phyloP scores from a whole-genome alignment of 2,888 invertebrate genomes.

The Choreutis nemorana region DNA sequence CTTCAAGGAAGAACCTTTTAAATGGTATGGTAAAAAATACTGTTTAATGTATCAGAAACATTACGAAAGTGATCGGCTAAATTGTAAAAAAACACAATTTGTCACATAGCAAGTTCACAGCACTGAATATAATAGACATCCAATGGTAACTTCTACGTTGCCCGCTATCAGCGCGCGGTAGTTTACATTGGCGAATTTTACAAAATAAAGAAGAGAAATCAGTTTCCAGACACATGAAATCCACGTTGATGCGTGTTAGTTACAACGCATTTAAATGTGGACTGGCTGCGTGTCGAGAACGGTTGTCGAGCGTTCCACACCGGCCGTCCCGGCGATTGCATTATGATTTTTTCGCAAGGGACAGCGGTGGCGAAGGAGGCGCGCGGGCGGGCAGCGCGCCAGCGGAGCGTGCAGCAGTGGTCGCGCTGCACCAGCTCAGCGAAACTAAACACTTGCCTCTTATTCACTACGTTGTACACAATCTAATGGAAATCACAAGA shows the following conservation, averaged over 20 bases:
- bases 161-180: too few species aligned
- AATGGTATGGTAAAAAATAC: too few species aligned
- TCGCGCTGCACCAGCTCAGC: constrained; percentile 35
- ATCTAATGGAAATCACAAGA: constrained; percentile 12
- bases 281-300: constrained; percentile 58
- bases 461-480: constrained; percentile 14
- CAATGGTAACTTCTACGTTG: constrained; percentile 45
- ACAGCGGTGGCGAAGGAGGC: constrained; percentile 34
- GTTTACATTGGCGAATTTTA: too few species aligned
- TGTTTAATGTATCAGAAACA: too few species aligned
- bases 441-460: constrained; percentile 32
- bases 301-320: constrained; percentile 58
- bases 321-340: constrained; percentile 64
- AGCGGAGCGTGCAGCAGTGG: constrained; percentile 59
- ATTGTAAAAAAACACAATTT: too few species aligned
- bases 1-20: too few species aligned
- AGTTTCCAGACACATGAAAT: constrained; percentile 50
- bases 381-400: constrained; percentile 36
- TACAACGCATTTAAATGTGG: constrained; percentile 60
- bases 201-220: constrained; percentile 59
- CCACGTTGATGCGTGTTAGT: constrained; percentile 64
- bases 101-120: constrained; percentile 53
- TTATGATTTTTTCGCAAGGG: constrained; percentile 65
- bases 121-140: constrained; percentile 44
- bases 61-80: too few species aligned